Conservation (phyloP, 2,888 invertebrate genomes). For the Agriopis leucophaearia region DNA sequence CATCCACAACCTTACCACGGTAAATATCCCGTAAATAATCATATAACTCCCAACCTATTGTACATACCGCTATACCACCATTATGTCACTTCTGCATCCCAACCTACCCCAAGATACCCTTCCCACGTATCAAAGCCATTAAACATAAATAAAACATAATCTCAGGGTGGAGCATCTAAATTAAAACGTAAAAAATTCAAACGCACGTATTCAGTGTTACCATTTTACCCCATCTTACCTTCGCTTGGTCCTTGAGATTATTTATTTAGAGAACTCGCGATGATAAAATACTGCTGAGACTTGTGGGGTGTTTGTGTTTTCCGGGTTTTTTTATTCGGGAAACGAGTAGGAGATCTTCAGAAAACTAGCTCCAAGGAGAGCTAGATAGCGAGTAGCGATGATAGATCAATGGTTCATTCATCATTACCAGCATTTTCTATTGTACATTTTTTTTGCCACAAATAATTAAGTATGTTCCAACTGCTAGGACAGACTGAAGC, state of each 20-base stretch:
- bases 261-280: conserved; percentile 25
- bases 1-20: too few relatives aligned
- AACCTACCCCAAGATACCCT: conserved; percentile 21
- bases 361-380: not conserved
- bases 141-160: conserved; percentile 44
- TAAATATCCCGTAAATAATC: too few relatives aligned
- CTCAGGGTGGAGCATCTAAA: conserved; percentile 35
- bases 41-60: too few relatives aligned
- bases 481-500: too few relatives aligned
- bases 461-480: too few relatives aligned
- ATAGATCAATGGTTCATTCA: too few relatives aligned
- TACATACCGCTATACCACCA: not conserved
- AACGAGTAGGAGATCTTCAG: not conserved
- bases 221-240: conserved; percentile 32
- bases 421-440: too few relatives aligned
- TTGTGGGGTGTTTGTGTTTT: conserved; percentile 8
- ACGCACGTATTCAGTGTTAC: conserved; percentile 41
- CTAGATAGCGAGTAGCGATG: too few relatives aligned
- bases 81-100: conserved; percentile 26
- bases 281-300: conserved; percentile 40
- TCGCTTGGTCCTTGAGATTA: conserved; percentile 19
- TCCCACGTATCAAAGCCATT: conserved; percentile 34
- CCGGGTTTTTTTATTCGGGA: not conserved
- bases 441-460: too few relatives aligned
- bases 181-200: conserved; percentile 47